Base-by-base conservation (phyloP, 2,888 invertebrate genomes). In the Oligia latruncula region DNA sequence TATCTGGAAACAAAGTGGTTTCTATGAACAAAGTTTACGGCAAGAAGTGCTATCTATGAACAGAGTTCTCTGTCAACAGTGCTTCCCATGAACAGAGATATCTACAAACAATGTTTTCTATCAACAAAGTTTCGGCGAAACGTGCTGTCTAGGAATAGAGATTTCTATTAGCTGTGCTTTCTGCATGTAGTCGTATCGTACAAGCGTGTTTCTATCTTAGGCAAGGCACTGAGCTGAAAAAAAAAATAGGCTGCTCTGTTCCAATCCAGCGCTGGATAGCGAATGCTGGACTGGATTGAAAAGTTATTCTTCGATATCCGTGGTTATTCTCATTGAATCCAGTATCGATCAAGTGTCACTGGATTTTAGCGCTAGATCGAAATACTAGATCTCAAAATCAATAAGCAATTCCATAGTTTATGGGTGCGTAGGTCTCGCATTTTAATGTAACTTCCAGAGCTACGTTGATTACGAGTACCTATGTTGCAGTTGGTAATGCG, bases 401-500 rank as follows among this genome's bases (percentile, higher is more conserved):
- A 71, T 71, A 81, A 77, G 52, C 29, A 29, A 71, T 67, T 71
- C 68, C 17, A 60, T 40, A 73, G 60, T 65, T 29, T 62, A 82
- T 52, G 76, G 35, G 0, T 52, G 9, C n/a, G 46, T 66, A 52
- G 43, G 74, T 67, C 40, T 71, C 65, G 66, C 73, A 78, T 71
- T 68, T 62, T 49, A 86, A 76, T 73, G 52, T 74, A 15, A 67
- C 11, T 64, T 43, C 46, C 46, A 78, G 65, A 67, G 77, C 76
- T 77, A 73, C 75, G 76, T 87, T 83, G 85, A 85, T 87, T 82
- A 74, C 68, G 49, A 81, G 68, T 70, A 58, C 23, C 23, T 23
- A 70, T 65, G 74, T 79, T 79, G 77, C 73, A 72, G 84, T 83
- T 74, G 81, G 46, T 84, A 82, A 77, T 83, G 74, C 74, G 77